Percentiles rank a stretch among this genome's conserved stretches.
phyloP scores from a whole-genome alignment of 2,797 vertebrate genomes.

The Lutra lutra region DNA sequence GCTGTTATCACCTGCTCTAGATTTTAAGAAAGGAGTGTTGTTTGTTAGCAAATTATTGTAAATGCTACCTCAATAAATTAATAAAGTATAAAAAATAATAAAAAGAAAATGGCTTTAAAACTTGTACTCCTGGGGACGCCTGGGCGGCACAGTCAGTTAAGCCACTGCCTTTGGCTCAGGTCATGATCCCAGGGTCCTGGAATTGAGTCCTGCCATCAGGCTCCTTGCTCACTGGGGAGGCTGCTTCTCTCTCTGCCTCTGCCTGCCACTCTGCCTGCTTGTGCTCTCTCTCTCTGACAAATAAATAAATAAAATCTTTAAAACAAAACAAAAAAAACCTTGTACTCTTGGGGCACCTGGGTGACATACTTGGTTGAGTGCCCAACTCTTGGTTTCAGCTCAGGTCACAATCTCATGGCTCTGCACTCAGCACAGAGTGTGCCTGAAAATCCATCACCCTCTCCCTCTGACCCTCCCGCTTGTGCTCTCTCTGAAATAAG shows the following conservation, averaged over 20 bases:
- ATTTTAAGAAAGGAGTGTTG: conserved; percentile 15
- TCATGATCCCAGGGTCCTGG: too few species aligned
- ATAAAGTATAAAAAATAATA: conserved; percentile 7
- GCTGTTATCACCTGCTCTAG: not conserved
- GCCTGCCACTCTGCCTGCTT: too few species aligned
- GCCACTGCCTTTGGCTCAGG: too few species aligned
- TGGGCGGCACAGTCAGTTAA: not conserved
- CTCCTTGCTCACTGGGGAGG: too few species aligned
- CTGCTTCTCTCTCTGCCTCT: too few species aligned
- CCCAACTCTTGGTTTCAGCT: not conserved
- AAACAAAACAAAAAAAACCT: not conserved
- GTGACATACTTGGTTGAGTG: not conserved
- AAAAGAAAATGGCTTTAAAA: conserved; percentile 5
- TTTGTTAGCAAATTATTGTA: not conserved
- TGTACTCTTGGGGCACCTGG: not conserved
- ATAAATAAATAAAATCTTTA: conserved; percentile 24
- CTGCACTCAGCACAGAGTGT: not conserved
- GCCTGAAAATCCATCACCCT: not conserved
- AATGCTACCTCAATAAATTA: conserved; percentile 16
- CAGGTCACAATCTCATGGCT: not conserved
- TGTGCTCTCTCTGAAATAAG: not conserved
- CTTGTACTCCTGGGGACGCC: not conserved
- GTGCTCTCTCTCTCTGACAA: too few species aligned
- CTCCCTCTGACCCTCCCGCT: not conserved
- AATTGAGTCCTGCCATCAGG: too few species aligned